Evolutionary conservation across 2,113 vertebrate genomes (phyloP), one percentile per base, ranked within the genome.

Genomic region (Damaliscus lunatus): DNA sequence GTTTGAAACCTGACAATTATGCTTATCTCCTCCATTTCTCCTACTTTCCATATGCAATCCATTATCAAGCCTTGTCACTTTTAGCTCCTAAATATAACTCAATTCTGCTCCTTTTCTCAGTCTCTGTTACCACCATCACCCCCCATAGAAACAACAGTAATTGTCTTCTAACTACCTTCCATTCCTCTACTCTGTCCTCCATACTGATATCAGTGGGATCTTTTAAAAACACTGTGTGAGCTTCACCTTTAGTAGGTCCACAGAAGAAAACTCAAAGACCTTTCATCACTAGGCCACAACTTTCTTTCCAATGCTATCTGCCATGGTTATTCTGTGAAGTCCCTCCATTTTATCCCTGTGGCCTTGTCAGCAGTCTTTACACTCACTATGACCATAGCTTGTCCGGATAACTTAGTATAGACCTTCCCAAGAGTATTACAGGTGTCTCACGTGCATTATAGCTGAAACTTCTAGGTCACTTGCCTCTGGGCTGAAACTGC

Each of bases 201-300:
- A 81, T 78, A 57, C 19, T 46, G 52, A 50, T 81, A 40, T 43
- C 46, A 93, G 40, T 33, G 59, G 29, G 6, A 80, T 80, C 53
- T 86, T 94, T 93, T 55, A 86, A 97, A 82, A 95, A 81, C 27
- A 43, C 8, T 50, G 48, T 36, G 1, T 86, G 59, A 48, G 46
- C 19, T 93, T 92, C 55, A 29, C 46, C 57, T 90, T 92, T 52
- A 74, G 25, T 62, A 90, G 48, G 46, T 74, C 50, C 29, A 90
- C 27, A 90, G 55, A 91, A 92, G 57, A 92, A 96, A 83, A 94
- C 67, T 86, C 40, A 97, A 96, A 95, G 16, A 25, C 3, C 2
- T 43, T 67, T 96, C 6, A 93, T 89, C 23, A 91, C 77, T 88
- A 96, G 33, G 7, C 48, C 25, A 67, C 67, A 97, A 71, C 17